phyloP scores from a whole-genome alignment of 2,113 vertebrate species.

The Athene cunicularia region DNA sequence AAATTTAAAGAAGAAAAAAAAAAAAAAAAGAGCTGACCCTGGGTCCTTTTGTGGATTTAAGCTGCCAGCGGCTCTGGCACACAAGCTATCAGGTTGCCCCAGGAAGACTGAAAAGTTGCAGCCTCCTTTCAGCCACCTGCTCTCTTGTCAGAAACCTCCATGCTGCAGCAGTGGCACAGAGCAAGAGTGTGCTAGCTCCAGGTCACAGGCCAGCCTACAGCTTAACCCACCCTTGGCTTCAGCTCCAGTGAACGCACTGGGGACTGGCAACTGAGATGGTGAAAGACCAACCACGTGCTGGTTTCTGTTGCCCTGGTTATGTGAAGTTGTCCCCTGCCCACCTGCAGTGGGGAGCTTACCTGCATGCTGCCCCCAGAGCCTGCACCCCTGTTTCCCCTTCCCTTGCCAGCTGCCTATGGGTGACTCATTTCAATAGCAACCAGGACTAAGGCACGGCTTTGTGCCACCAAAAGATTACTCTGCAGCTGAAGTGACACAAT shows the following conservation, averaged over 20 bases:
- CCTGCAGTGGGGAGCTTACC: neutral
- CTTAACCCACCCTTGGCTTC: neutral
- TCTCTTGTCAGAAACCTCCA: neutral
- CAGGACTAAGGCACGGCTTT: neutral
- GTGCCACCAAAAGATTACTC: neutral
- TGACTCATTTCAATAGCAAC: neutral
- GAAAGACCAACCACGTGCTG: neutral
- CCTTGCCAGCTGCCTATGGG: neutral
- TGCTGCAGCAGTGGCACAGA: accelerated
- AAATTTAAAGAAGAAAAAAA: neutral
- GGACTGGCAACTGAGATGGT: accelerated
- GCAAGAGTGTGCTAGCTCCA: neutral
- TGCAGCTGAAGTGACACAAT: neutral
- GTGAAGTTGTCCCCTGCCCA: neutral
- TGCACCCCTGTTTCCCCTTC: neutral
- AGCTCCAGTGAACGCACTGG: neutral
- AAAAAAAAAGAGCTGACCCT: neutral
- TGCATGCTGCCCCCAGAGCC: neutral
- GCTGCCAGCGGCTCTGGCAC: accelerated
- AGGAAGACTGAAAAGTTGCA: neutral
- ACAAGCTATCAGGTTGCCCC: neutral
- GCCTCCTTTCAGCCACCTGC: neutral
- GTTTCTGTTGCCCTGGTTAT: neutral
- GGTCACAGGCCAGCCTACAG: neutral
- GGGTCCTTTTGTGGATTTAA: neutral